Evolutionary conservation across 64 coral and sea anemone genomes (phyloP).

Genomic region (Acropora yongei): DNA sequence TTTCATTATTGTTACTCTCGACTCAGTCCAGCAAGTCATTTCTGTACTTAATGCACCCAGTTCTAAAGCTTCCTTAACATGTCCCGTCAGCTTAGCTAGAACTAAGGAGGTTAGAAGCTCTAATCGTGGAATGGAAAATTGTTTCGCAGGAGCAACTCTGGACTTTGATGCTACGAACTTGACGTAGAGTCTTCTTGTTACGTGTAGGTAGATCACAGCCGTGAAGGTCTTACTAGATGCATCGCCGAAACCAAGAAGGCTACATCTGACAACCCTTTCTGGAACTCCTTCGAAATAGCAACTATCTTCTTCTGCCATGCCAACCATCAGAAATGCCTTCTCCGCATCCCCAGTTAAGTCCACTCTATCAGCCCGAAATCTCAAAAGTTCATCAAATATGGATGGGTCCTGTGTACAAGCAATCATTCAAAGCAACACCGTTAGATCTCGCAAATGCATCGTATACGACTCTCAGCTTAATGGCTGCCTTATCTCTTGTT

Average conservation of each 20-base stretch:
- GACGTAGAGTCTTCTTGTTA: too few species aligned
- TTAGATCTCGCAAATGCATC: conserved; percentile 57
- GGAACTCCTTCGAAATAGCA: not conserved
- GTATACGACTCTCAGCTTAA: conserved; percentile 55
- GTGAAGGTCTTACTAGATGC: not conserved
- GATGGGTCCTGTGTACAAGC: conserved; percentile 49
- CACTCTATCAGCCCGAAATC: conserved; percentile 49
- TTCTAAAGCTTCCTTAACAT: too few species aligned
- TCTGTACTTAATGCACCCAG: too few species aligned
- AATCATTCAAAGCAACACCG: conserved; percentile 46
- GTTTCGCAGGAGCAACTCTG: too few species aligned
- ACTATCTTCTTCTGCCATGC: conserved; percentile 14
- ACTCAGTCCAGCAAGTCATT: too few species aligned
- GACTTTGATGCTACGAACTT: too few species aligned
- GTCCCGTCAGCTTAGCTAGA: too few species aligned
- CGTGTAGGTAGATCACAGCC: not conserved
- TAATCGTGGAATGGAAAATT: too few species aligned
- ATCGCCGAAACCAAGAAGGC: not conserved
- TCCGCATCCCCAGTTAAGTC: conserved; percentile 50
- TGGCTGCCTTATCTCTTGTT: conserved; percentile 34
- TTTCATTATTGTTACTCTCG: too few species aligned
- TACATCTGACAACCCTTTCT: not conserved
- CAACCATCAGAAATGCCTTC: conserved; percentile 63
- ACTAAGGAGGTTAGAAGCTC: too few species aligned
- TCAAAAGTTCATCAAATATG: conserved; percentile 51